Conservation (phyloP, 1,140 invertebrate species). For the Oedothorax gibbosus region DNA sequence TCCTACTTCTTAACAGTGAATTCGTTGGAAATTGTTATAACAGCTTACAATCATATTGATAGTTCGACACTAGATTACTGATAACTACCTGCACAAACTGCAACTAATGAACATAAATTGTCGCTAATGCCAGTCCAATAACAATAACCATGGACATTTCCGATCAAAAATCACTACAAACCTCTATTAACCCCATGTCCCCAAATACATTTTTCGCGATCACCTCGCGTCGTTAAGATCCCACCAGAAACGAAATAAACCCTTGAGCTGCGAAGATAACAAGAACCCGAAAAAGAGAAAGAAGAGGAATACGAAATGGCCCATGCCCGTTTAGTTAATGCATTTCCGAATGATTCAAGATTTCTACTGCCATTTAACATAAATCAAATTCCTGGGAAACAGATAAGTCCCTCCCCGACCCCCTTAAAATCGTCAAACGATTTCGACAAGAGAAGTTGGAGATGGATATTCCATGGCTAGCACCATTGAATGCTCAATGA, state of each 20-base stretch:
- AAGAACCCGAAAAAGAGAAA: background rate
- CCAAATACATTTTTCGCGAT: constrained; percentile 23
- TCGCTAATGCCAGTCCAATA: constrained; percentile 4
- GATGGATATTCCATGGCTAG: constrained; percentile 54
- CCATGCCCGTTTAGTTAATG: constrained; percentile 52
- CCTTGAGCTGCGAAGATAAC: background rate
- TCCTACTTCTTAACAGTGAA: no score
- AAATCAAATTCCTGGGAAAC: constrained; percentile 55
- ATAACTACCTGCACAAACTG: no score
- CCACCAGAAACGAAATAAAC: constrained; percentile 13
- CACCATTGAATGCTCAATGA: constrained; percentile 55
- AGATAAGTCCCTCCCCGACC: constrained; percentile 26
- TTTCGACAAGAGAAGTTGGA: constrained; percentile 36
- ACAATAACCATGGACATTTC: constrained; percentile 16
- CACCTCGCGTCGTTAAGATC: constrained; percentile 16
- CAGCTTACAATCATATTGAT: no score
- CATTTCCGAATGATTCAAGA: constrained; percentile 54
- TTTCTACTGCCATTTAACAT: constrained; percentile 56
- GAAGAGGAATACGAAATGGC: constrained; percentile 21
- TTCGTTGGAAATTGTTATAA: no score
- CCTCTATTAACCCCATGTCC: background rate
- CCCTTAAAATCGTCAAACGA: constrained; percentile 38
- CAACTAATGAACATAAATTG: constrained; percentile 14
- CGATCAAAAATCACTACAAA: constrained; percentile 14
- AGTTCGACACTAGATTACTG: no score